Conservation (phyloP, 2,888 invertebrate genomes). For the Scaptomyza reducta region DNA sequence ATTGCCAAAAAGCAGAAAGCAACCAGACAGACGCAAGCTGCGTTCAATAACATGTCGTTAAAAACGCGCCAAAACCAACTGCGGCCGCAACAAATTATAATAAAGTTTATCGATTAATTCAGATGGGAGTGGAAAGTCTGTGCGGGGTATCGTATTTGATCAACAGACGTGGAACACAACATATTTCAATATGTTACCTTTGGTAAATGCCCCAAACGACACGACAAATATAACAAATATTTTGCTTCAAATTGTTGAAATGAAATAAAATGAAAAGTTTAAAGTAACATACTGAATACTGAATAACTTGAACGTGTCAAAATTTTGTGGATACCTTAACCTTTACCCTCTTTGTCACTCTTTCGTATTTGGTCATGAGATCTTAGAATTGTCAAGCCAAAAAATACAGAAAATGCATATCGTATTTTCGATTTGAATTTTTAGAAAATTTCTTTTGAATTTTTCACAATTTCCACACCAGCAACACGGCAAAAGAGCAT, state of each 20-base stretch:
- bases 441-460: neutral
- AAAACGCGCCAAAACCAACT: constrained; percentile 32
- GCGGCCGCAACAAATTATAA: constrained; percentile 68
- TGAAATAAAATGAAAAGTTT: neutral
- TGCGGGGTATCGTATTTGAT: constrained; percentile 12
- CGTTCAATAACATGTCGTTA: constrained; percentile 33
- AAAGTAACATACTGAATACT: neutral
- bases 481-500: constrained; percentile 27
- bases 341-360: no score
- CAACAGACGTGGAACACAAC: constrained; percentile 35
- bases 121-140: neutral
- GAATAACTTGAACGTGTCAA: neutral
- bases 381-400: no score
- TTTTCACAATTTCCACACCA: neutral
- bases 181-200: constrained; percentile 65
- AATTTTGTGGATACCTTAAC: neutral
- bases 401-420: no score
- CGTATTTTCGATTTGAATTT: neutral
- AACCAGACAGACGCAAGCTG: constrained; percentile 10
- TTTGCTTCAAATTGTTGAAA: neutral
- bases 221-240: neutral
- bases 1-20: constrained; percentile 32
- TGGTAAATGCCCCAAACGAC: constrained; percentile 28
- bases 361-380: no score
- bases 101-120: constrained; percentile 74